phyloP scores from a whole-genome alignment of 2,797 vertebrate genomes.

The Argyrosomus regius region DNA sequence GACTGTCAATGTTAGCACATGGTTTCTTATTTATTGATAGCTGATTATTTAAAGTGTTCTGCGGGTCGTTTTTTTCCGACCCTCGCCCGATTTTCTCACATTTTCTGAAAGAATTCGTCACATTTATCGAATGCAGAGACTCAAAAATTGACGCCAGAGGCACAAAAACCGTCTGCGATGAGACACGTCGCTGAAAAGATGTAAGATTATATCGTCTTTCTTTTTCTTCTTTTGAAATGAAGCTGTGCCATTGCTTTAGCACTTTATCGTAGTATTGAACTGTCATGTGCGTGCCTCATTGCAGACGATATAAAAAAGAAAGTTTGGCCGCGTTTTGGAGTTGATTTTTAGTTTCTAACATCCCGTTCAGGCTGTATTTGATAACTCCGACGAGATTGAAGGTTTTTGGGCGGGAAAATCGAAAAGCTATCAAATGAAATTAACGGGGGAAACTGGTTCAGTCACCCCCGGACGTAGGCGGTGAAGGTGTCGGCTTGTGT shows the following conservation, averaged over 20 bases:
- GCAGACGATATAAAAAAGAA: slow-evolving; percentile 6
- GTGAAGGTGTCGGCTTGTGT: slow-evolving; percentile 48
- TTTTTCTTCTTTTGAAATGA: background rate
- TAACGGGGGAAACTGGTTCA: background rate
- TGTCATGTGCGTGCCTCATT: slow-evolving; percentile 17
- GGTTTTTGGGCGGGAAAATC: background rate
- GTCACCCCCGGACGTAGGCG: background rate
- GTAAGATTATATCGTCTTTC: background rate
- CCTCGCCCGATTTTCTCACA: slow-evolving; percentile 1
- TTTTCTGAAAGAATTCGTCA: slow-evolving; percentile 13
- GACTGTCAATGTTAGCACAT: slow-evolving; percentile 29
- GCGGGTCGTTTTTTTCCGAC: slow-evolving; percentile 17
- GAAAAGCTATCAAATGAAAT: background rate
- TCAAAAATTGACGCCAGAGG: slow-evolving; percentile 1
- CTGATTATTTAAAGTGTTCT: slow-evolving; percentile 61
- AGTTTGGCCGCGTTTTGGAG: background rate
- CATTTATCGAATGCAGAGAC: background rate
- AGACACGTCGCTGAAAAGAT: slow-evolving; percentile 18
- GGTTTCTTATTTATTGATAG: slow-evolving; percentile 74
- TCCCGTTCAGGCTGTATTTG: slow-evolving; percentile 1
- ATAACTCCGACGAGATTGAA: slow-evolving; percentile 6
- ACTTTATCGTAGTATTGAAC: slow-evolving; percentile 56
- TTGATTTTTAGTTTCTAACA: background rate
- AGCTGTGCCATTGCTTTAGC: slow-evolving; percentile 60
- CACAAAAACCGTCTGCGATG: background rate